Evolutionary conservation across 2,797 vertebrate genomes (phyloP).

Genomic region (Sebastes diaconus): DNA sequence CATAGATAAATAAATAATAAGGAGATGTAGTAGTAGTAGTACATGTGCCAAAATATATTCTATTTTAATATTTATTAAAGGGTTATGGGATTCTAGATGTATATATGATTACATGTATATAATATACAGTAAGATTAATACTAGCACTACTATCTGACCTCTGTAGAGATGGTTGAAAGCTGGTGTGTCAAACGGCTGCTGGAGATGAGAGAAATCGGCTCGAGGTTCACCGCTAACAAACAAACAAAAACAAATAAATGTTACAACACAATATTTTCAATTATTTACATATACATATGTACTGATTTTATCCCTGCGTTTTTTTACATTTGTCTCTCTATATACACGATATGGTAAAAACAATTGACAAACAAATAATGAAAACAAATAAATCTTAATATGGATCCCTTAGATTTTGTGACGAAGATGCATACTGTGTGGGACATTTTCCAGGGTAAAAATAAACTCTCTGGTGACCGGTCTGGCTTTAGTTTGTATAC

Average conservation of each 20-base stretch:
- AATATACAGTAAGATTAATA: not conserved
- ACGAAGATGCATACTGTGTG: too few relatives aligned
- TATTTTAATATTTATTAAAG: not conserved
- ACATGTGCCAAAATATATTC: not conserved
- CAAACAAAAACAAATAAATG: not conserved
- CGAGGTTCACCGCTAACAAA: conserved; percentile 73
- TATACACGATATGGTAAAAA: too few relatives aligned
- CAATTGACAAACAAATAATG: too few relatives aligned
- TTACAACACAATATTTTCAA: not conserved
- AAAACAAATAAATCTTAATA: not conserved
- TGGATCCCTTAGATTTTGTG: not conserved
- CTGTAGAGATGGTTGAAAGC: conserved; percentile 93
- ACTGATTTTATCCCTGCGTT: not conserved
- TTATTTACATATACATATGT: not conserved
- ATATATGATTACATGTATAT: not conserved
- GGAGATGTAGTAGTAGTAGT: not conserved
- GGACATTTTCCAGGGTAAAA: too few relatives aligned
- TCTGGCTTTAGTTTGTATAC: not conserved
- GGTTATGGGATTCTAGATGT: not conserved
- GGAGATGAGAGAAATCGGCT: conserved; percentile 88
- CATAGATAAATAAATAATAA: not conserved
- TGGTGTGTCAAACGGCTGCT: conserved; percentile 92
- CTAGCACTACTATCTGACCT: conserved; percentile 79
- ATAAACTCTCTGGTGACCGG: not conserved
- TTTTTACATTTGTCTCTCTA: too few relatives aligned